A percentile compares a stretch with the other conserved stretches of the same genome.
phyloP scores from a whole-genome alignment of 2,888 invertebrate genomes.

The Heteropelma amictum region DNA sequence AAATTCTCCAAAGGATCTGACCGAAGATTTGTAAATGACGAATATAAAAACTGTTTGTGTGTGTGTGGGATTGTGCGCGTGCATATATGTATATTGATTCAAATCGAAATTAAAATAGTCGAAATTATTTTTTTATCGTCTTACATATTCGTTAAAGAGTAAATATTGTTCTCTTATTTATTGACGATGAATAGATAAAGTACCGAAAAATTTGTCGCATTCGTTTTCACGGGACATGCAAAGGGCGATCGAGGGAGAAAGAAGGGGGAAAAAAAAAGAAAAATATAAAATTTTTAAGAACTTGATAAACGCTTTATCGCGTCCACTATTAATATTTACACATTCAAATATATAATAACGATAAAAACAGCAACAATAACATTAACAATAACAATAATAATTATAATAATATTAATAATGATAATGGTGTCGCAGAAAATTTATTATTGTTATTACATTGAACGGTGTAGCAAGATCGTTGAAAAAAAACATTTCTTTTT shows the following conservation, averaged over 20 bases:
- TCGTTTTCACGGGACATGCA: neutral
- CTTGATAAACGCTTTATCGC: constrained; percentile 29
- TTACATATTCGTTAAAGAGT: constrained; percentile 46
- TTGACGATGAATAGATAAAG: neutral
- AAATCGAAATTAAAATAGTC: constrained; percentile 23
- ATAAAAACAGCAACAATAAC: neutral
- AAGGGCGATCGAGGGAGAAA: neutral
- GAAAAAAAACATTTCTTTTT: no score
- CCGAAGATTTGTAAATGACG: neutral
- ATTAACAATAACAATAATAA: neutral
- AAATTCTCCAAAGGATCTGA: neutral
- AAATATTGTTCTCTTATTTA: no score
- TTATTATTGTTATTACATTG: no score
- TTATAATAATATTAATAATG: no score
- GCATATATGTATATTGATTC: no score
- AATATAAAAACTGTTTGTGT: neutral
- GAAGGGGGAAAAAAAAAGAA: neutral
- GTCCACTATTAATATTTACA: constrained; percentile 31
- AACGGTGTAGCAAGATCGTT: no score
- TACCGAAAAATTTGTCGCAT: constrained; percentile 25
- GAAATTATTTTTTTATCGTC: constrained; percentile 59
- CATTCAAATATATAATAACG: constrained; percentile 13
- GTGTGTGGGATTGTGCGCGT: no score
- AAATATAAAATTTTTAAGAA: neutral
- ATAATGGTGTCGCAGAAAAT: no score